Percentiles rank a stretch among this genome's conserved stretches.
Conservation (phyloP, 2,113 vertebrate species). For the Chaenocephalus aceratus region DNA sequence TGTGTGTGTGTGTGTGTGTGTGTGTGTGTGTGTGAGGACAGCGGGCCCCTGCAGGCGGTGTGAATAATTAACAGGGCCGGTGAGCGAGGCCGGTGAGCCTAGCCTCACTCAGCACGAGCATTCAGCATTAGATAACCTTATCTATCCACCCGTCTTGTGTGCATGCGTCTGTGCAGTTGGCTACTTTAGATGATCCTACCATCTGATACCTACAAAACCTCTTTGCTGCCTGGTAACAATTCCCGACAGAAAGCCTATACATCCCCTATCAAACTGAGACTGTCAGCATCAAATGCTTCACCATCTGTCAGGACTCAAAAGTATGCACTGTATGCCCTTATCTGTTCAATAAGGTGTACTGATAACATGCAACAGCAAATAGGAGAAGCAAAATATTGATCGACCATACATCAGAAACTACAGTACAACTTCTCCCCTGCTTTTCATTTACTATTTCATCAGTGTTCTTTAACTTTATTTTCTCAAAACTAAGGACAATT, state of each 20-base stretch:
- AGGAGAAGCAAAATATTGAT: background rate
- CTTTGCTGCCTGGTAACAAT: conserved; percentile 67
- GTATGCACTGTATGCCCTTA: background rate
- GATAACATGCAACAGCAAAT: background rate
- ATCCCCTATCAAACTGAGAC: conserved; percentile 60
- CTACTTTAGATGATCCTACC: conserved; percentile 77
- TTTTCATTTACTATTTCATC: background rate
- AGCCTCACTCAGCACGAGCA: conserved; percentile 67
- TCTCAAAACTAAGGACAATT: background rate
- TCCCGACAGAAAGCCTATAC: conserved; percentile 70
- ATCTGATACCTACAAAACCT: conserved; percentile 72
- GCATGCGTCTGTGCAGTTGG: conserved; percentile 45
- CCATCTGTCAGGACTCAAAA: conserved; percentile 31
- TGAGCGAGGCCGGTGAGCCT: conserved; percentile 72
- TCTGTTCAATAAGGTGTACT: background rate
- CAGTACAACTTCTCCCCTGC: background rate
- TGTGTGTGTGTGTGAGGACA: conserved; percentile 25
- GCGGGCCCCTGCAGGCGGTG: conserved; percentile 58
- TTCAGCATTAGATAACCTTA: conserved; percentile 72
- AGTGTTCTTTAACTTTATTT: background rate
- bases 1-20: background rate
- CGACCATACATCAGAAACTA: background rate
- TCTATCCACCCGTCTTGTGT: conserved; percentile 50
- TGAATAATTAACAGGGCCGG: conserved; percentile 79
- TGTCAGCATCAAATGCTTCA: conserved; percentile 30